Evolutionary conservation across 2,888 invertebrate genomes (phyloP), one percentile per base, ranked within the genome.

Genomic region (Dolichomitus sp.): DNA sequence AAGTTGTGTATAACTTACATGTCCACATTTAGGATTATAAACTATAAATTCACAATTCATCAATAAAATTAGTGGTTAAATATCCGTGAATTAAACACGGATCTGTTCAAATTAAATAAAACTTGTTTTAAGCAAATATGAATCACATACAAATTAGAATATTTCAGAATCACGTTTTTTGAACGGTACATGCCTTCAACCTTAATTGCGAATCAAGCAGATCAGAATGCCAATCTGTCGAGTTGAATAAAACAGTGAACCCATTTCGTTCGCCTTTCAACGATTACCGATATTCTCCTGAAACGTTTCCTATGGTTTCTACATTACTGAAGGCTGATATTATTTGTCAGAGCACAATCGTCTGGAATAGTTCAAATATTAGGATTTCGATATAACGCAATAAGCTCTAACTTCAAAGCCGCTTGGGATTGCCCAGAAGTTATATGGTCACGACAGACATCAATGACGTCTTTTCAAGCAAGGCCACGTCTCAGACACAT

Each of bases 291-390:
- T 50, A 48, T 19, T 19, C 7, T 7, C 19, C 7, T 1, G 7
- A 17, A 19, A 50, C 19, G 17, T 50, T 50, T 19, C 17, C 17
- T 7, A 33, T 33, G 17, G 9, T 50, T 50, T 50, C 17, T 50
- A 1, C 9, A 9, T 50, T 19, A 19, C 17, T 17, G 17, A 4
- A 1, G 4, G 17, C 19, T 7, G 19, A 19, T 17, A 19, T 19
- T 50, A 50, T 19, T 50, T 50, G 50, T n/a, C 48, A 48, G 14
- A n/a, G 48, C 48, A 48, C 48, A 48, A n/a, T 48, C n/a, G 48
- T 48, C 17, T n/a, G n/a, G 17, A 48, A 48, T 48, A 5, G n/a
- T 14, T 48, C 48, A n/a, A 50, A 19, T 50, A 50, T 19, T 6
- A 7, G 17, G 3, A 50, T 19, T 1, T 9, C 50, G 19, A 17